These are phyloP conservation scores for Homarus americanus DNA, from an alignment of 1,140 invertebrate genomes.

Conservation along the genomic window DNA sequence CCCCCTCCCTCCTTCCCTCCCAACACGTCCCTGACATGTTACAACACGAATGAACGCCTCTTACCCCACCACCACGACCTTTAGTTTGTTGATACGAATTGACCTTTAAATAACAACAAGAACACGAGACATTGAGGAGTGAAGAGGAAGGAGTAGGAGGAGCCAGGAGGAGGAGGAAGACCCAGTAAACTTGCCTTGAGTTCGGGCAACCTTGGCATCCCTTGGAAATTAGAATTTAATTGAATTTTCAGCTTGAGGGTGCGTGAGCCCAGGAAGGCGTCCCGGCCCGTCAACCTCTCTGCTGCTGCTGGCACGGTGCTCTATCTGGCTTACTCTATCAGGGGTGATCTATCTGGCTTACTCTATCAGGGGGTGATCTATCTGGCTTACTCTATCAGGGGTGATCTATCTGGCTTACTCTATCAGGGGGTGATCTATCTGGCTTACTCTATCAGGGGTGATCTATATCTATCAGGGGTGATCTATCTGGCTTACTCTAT, in stretches of 20 bases:
- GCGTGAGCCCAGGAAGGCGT: constrained; percentile 25
- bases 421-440: too few species aligned
- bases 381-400: too few species aligned
- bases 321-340: too few species aligned
- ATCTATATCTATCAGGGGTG: too few species aligned
- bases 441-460: too few species aligned
- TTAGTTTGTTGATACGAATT: too few species aligned
- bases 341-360: too few species aligned
- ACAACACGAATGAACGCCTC: too few species aligned
- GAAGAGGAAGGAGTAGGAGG: background rate
- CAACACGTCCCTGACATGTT: background rate
- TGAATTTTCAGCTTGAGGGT: constrained; percentile 69
- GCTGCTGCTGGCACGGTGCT: background rate
- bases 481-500: too few species aligned
- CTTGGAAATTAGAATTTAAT: constrained; percentile 73
- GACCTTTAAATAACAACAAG: too few species aligned
- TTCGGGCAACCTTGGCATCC: constrained; percentile 54
- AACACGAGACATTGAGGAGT: background rate
- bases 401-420: background rate
- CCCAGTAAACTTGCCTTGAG: constrained; percentile 4
- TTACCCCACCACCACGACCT: too few species aligned
- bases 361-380: constrained; percentile 2
- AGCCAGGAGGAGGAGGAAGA: background rate
- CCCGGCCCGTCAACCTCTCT: background rate
- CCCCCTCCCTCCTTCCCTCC: background rate